Base-by-base conservation (phyloP, 2,113 vertebrate species). In the Pipa parva region DNA sequence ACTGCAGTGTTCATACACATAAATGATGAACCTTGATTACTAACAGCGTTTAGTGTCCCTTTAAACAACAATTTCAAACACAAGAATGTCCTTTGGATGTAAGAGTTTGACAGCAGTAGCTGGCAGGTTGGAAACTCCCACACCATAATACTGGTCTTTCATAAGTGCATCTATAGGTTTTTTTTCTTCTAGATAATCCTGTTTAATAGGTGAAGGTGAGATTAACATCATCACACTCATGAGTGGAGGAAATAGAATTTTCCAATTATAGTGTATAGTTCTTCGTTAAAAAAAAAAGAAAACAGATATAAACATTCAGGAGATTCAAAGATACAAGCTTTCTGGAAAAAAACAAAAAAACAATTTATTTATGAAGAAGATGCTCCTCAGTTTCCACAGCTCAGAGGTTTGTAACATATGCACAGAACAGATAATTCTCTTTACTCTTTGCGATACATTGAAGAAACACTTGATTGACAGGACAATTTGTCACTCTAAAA, bases 401-500 rank as follows among this genome's bases (percentile, higher is more conserved):
- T 72, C 66, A 80, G 72, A 80, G 82, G 77, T 85, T 81, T 81
- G 18, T 45, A 78, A 77, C 76, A 77, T 79, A 72, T 81, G 83
- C 79, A 72, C 78, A 60, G 79, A 83, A 76, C 78, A 83, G 82
- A 81, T 88, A 75, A 80, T 81, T 87, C 81, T 78, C 82, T 82
- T 80, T 80, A 78, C 79, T 80, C 77, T 77, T 79, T 76, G 70
- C 9, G 84, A 80, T 81, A 82, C 82, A 79, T 79, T 81, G 77
- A 80, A 77, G 79, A 73, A 77, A 69, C 59, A 26, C 79, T 82
- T 86, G 84, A 87, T 75, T 79, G 83, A 84, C 85, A 87, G 78
- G 76, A 76, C 77, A 84, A 85, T 84, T 87, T 87, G 84, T 85
- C 86, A 81, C 76, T 86, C 85, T 88, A 72, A 42, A 42, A 39